These are phyloP conservation scores for Promerops cafer DNA, from an alignment of 2,113 vertebrate genomes.

Conservation along the genomic window DNA sequence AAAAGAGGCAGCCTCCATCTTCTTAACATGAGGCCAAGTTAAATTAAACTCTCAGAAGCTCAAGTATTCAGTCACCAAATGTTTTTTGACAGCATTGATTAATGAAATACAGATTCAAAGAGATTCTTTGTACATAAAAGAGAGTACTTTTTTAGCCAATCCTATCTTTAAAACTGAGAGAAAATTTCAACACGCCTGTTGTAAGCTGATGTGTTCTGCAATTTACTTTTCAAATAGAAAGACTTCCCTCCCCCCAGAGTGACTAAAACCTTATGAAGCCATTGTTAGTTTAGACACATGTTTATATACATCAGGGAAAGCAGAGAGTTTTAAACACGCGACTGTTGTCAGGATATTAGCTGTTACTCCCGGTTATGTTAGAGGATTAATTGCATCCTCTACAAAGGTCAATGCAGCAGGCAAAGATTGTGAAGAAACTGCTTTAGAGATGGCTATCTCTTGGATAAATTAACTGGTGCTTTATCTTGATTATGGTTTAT, in stretches of 20 bases:
- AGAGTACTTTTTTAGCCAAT: background rate
- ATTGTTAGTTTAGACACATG: background rate
- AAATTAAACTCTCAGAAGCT: background rate
- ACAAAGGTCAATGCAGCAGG: conserved; percentile 32
- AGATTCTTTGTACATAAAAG: background rate
- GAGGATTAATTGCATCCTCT: conserved; percentile 37
- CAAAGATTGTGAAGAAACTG: conserved; percentile 7
- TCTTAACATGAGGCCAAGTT: background rate
- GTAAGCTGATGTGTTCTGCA: background rate
- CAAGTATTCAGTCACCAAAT: background rate
- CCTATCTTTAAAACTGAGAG: background rate
- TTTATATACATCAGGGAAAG: background rate
- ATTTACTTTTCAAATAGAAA: background rate
- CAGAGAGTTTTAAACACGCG: background rate
- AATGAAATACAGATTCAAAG: conserved; percentile 6
- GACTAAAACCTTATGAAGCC: background rate
- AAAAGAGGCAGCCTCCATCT: background rate
- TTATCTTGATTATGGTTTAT: conserved; percentile 52
- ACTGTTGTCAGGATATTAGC: background rate
- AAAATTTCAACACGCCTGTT: background rate
- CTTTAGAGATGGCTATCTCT: conserved; percentile 35
- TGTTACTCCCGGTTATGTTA: background rate
- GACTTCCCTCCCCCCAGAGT: background rate
- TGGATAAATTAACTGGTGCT: conserved; percentile 40
- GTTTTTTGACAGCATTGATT: background rate